Percentiles rank a stretch among this genome's conserved stretches.
Evolutionary conservation across 2,113 vertebrate species (phyloP).

Genomic region (Sceloporus tristichus): DNA sequence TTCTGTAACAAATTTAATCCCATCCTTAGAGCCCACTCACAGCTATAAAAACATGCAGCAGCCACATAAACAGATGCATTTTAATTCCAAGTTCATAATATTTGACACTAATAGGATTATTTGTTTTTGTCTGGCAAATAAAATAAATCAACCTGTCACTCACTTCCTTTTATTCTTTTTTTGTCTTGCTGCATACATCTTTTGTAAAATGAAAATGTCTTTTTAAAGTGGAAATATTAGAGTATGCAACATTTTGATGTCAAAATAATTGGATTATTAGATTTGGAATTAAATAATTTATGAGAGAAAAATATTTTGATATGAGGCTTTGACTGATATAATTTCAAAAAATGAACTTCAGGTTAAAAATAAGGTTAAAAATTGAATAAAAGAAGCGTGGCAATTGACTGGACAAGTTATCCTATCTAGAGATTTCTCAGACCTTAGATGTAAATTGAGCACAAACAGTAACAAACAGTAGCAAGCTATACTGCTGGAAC

Average conservation of each 20-base stretch:
- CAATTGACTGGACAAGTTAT: background rate
- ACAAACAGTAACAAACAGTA: background rate
- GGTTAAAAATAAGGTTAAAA: conserved; percentile 21
- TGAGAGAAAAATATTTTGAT: conserved; percentile 82
- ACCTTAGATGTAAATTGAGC: accelerated
- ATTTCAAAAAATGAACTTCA: conserved; percentile 70
- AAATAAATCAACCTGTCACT: conserved; percentile 75
- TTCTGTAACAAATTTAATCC: conserved; percentile 5
- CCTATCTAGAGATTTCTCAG: background rate
- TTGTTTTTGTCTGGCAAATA: conserved; percentile 77
- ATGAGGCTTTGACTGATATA: conserved; percentile 75
- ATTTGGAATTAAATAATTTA: conserved; percentile 81
- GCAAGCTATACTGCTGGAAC: conserved; percentile 19
- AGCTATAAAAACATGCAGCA: conserved; percentile 49
- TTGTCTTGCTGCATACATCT: conserved; percentile 75
- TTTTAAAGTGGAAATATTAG: conserved; percentile 81
- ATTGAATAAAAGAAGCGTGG: accelerated
- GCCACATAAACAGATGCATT: conserved; percentile 45
- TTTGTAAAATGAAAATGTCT: conserved; percentile 77
- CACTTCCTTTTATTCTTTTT: conserved; percentile 71
- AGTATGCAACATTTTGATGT: conserved; percentile 77
- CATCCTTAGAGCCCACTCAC: conserved; percentile 10
- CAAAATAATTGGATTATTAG: conserved; percentile 86
- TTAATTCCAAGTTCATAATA: conserved; percentile 67
- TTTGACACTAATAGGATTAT: conserved; percentile 65